These are phyloP conservation scores for Tortricodes alternella DNA, from an alignment of 2,888 invertebrate genomes.

Conservation along the genomic window DNA sequence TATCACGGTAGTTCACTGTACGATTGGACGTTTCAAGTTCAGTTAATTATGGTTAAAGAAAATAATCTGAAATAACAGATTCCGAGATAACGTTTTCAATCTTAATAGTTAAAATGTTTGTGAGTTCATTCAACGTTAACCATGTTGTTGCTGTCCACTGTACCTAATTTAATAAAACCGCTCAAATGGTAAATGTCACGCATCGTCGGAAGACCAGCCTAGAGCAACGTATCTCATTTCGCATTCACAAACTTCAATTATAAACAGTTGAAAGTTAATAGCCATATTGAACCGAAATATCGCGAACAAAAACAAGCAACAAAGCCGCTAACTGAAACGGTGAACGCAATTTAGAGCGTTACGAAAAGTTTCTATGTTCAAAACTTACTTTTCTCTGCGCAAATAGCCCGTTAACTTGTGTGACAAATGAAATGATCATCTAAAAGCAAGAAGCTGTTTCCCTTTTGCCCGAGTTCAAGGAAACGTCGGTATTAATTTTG, in stretches of 20 bases:
- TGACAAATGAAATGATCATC: conserved; percentile 30
- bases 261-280: conserved; percentile 6
- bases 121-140: no score
- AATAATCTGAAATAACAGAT: no score
- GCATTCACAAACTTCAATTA: conserved; percentile 18
- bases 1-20: no score
- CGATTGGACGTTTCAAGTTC: no score
- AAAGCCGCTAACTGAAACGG: conserved; percentile 9
- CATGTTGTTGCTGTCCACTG: no score
- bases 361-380: conserved; percentile 18
- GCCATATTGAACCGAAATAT: conserved; percentile 2
- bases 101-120: no score
- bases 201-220: background rate
- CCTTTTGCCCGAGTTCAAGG: conserved; percentile 13
- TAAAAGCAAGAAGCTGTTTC: conserved; percentile 29
- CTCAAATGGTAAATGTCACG: background rate
- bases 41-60: no score
- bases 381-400: conserved; percentile 19
- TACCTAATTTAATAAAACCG: no score
- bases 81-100: no score
- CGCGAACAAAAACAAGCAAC: conserved; percentile 6
- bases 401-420: conserved; percentile 29
- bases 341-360: conserved; percentile 17
- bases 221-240: background rate
- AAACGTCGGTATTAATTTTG: conserved; percentile 17